A percentile compares a stretch with the other conserved stretches of the same genome.
Evolutionary conservation across 1,140 invertebrate species (phyloP).

Genomic region (Drosophila azteca): DNA sequence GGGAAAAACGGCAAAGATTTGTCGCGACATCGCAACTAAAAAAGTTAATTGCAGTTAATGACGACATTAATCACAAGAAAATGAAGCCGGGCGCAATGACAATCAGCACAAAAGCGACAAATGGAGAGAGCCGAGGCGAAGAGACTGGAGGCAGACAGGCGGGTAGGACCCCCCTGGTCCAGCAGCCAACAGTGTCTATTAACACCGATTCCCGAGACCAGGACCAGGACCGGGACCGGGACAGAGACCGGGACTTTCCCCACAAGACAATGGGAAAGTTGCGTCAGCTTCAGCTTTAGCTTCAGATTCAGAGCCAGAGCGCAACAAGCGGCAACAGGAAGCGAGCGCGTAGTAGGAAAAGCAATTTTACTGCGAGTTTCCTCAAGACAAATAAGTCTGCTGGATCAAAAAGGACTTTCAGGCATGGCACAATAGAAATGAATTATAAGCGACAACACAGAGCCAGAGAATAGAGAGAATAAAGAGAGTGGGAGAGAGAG

Average conservation of each 20-base stretch:
- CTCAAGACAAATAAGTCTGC: constrained; percentile 82
- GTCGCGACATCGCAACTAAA: constrained; percentile 64
- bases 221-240: neutral
- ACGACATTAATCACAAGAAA: constrained; percentile 83
- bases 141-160: neutral
- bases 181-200: constrained; percentile 68
- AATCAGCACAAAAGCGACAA: constrained; percentile 79
- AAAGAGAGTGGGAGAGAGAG: too few species aligned
- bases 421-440: constrained; percentile 75
- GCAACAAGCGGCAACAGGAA: constrained; percentile 72
- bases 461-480: constrained; percentile 11
- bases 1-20: constrained; percentile 75
- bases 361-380: constrained; percentile 82
- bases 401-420: constrained; percentile 82
- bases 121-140: constrained; percentile 60
- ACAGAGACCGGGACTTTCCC: constrained; percentile 37
- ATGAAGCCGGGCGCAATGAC: constrained; percentile 76
- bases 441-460: constrained; percentile 72
- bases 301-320: constrained; percentile 27
- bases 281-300: constrained; percentile 53
- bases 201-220: constrained; percentile 66
- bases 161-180: constrained; percentile 8
- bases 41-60: constrained; percentile 83
- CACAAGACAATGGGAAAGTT: constrained; percentile 74
- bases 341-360: constrained; percentile 75